Base-by-base conservation (phyloP, 2,888 invertebrate genomes). In the Drosophila mettleri region DNA sequence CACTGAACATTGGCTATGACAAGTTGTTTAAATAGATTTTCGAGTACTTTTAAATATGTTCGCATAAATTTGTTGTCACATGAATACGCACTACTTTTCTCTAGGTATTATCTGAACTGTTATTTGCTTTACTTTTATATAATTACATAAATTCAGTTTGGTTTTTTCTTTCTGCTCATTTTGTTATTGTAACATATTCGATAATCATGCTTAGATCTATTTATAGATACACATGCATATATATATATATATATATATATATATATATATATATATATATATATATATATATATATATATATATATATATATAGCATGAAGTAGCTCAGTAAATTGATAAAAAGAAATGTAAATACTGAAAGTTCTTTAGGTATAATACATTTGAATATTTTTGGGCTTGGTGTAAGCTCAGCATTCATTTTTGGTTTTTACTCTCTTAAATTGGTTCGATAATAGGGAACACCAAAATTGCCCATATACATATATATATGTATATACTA, bases 91-190 rank as follows among this genome's bases (percentile, higher is more conserved):
- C 16, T 38, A 38, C 33, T 22, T 43, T 24, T 9, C 9, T 45
- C 58, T n/a, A 34, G n/a, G n/a, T 43, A 59, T 46, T 64, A 36
- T 53, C 31, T 22, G 39, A 59, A 45, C 41, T 43, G 8, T 27
- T 45, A 59, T 64, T 36, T n/a, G n/a, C n/a, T n/a, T 39, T 14
- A 8, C 10, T 61, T 60, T 34, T 46, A 8, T 46, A 8, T 52
- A 52, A 64, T 54, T 75, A 70, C 43, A 75, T 76, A 74, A 75
- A 74, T 74, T 70, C 70, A 51, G n/a, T 24, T 63, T 45, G 34
- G 10, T 57, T 43, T 46, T 45, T 22, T 46, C 10, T 5, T 31
- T 12, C 8, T 31, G 12, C 9, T 12, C 7, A 18, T 48, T 24
- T 38, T 46, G 54, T 51, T 36, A 51, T 52, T 51, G 63, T 63